These are phyloP conservation scores for Catharus ustulatus DNA, from an alignment of 2,797 vertebrate species.

Conservation along the genomic window DNA sequence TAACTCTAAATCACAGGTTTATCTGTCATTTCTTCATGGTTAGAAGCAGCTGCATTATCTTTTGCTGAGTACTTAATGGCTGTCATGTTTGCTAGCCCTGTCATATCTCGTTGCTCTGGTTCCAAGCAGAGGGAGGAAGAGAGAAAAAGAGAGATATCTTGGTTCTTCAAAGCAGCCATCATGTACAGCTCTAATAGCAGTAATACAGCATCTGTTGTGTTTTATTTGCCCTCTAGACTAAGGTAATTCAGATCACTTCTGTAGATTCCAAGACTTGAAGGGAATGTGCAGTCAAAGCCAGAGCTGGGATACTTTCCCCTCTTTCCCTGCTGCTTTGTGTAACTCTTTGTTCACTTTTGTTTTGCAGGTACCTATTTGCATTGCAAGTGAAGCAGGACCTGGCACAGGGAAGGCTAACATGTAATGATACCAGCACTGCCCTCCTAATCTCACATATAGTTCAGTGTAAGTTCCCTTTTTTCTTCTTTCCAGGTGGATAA, in stretches of 20 bases:
- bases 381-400: constrained; percentile 97
- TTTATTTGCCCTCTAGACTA: not conserved
- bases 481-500: not conserved
- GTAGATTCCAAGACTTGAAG: not conserved
- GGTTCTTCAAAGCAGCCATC: not conserved
- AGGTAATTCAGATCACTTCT: not conserved
- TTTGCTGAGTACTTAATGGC: not conserved
- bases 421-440: constrained; percentile 92
- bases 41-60: not conserved
- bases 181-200: not conserved
- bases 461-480: constrained; percentile 86
- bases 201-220: not conserved
- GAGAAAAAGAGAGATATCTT: not conserved
- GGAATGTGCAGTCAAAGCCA: not conserved
- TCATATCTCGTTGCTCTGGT: not conserved
- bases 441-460: constrained; percentile 95
- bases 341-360: not conserved
- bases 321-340: not conserved
- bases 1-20: not conserved
- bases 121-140: not conserved
- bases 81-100: not conserved
- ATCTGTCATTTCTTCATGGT: not conserved
- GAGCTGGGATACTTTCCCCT: not conserved
- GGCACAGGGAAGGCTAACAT: constrained; percentile 87
- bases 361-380: constrained; percentile 94